Base-by-base conservation (phyloP, 2,797 vertebrate species). In the Pseudochromis fuscus region DNA sequence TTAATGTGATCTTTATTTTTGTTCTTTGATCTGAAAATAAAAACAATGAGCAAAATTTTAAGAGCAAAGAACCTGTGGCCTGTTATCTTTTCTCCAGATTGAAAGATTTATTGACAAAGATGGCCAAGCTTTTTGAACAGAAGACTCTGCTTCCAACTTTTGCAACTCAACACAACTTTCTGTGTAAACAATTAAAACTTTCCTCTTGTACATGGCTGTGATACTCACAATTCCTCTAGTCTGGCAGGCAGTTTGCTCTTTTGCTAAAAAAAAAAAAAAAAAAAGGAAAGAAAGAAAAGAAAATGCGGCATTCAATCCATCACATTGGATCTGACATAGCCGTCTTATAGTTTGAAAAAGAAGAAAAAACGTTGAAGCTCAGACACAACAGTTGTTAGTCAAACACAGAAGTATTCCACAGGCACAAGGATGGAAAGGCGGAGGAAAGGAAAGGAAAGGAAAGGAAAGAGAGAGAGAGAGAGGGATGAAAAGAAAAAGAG, bases 311-410 rank as follows among this genome's bases (percentile, higher is more conserved):
- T 85, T 88, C 77, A 83, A 72, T 84, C 81, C 65, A 52, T 79
- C 68, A 67, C 63, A 58, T 37, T 67, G 77, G 77, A 88, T 83
- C 77, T 75, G 71, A 77, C 77, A 42, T 71, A 66, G 82, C 63
- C 70, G 59, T 75, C 79, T 85, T 57, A 65, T 69, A 87, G 87
- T 86, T 84, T 85, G 82, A 82, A 75, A 79, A 63, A 58, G 67
- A 42, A 59, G 60, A 73, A 65, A 67, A 73, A 85, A 88, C 30
- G 82, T 64, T 77, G 79, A 75, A 73, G 78, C 87, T 83, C 76
- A 88, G 83, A 88, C 86, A 86, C 85, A 89, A 87, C 85, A 90
- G 88, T 89, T 90, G 88, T 88, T 87, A 83, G 74, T 85, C 86
- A 81, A 80, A 90, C 61, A 72, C 86, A 79, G 87, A 76, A 75